Percentiles rank a stretch among this genome's conserved stretches.
phyloP scores from a whole-genome alignment of 2,888 invertebrate species.

The Acheta domesticus region DNA sequence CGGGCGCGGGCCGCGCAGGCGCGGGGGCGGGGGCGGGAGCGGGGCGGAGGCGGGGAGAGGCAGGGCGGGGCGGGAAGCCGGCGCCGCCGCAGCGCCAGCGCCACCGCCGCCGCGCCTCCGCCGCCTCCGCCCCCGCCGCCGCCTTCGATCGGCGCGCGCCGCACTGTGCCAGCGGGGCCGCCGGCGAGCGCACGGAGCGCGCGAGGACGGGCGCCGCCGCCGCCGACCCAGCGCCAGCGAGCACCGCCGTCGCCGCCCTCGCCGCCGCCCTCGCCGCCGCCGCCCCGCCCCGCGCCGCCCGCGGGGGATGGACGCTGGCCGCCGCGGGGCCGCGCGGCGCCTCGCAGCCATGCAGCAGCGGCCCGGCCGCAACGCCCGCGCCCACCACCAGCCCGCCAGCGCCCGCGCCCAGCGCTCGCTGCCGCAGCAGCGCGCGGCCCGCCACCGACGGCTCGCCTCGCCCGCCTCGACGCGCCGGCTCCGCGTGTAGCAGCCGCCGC shows the following conservation, averaged over 20 bases:
- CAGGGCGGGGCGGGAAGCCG: background rate
- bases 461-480: background rate
- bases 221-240: slow-evolving; percentile 43
- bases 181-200: slow-evolving; percentile 39
- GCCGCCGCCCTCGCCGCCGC: slow-evolving; percentile 38
- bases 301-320: slow-evolving; percentile 37
- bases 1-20: background rate
- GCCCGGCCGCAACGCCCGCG: slow-evolving; percentile 50
- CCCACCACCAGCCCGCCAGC: slow-evolving; percentile 48
- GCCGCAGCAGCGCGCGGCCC: background rate
- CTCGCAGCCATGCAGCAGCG: slow-evolving; percentile 45
- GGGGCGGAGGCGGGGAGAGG: background rate
- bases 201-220: slow-evolving; percentile 43
- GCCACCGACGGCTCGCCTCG: background rate
- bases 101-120: background rate
- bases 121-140: background rate
- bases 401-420: slow-evolving; percentile 44
- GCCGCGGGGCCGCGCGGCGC: slow-evolving; percentile 48
- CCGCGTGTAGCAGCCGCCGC: background rate
- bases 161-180: background rate
- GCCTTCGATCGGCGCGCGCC: slow-evolving; percentile 5
- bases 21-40: background rate
- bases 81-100: slow-evolving; percentile 9
- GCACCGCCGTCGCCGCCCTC: slow-evolving; percentile 33
- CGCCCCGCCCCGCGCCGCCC: slow-evolving; percentile 40